Evolutionary conservation across 2,888 invertebrate species (phyloP).

Genomic region (Norana najaformis): DNA sequence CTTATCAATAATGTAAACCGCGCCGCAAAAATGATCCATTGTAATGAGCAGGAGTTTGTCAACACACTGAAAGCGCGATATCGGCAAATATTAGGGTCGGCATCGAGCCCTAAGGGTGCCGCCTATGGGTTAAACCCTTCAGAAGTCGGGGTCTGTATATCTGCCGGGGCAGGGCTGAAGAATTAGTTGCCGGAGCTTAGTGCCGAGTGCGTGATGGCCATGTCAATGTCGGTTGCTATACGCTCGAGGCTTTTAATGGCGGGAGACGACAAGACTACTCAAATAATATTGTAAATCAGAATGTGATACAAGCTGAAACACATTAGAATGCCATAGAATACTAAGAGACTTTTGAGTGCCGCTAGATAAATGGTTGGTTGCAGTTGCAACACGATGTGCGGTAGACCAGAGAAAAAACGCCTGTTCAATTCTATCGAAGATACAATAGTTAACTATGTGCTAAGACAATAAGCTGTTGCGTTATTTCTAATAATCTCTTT

Average conservation of each 20-base stretch:
- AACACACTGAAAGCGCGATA: not conserved
- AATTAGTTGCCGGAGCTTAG: not conserved
- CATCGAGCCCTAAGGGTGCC: not conserved
- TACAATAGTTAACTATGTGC: too few species aligned
- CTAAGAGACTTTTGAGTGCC: not conserved
- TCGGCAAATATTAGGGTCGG: constrained; percentile 13
- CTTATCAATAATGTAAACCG: constrained; percentile 13
- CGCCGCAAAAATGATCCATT: not conserved
- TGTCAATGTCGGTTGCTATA: constrained; percentile 13
- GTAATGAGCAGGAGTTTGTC: not conserved
- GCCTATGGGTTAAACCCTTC: not conserved
- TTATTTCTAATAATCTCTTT: too few species aligned
- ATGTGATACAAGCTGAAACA: not conserved
- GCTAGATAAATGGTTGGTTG: not conserved
- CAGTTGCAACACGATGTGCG: not conserved
- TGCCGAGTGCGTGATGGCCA: constrained; percentile 1
- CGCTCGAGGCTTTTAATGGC: not conserved
- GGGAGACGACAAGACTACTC: not conserved
- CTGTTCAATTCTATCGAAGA: too few species aligned
- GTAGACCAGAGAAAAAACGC: too few species aligned
- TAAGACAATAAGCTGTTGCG: too few species aligned
- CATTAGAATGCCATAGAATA: not conserved
- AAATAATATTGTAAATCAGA: constrained; percentile 2
- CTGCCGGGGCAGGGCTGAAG: not conserved
- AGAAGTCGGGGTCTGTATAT: not conserved